A percentile compares a stretch with the other conserved stretches of the same genome.
Conservation (phyloP, 2,797 vertebrate genomes). For the Ctenopoma kingsleyae region DNA sequence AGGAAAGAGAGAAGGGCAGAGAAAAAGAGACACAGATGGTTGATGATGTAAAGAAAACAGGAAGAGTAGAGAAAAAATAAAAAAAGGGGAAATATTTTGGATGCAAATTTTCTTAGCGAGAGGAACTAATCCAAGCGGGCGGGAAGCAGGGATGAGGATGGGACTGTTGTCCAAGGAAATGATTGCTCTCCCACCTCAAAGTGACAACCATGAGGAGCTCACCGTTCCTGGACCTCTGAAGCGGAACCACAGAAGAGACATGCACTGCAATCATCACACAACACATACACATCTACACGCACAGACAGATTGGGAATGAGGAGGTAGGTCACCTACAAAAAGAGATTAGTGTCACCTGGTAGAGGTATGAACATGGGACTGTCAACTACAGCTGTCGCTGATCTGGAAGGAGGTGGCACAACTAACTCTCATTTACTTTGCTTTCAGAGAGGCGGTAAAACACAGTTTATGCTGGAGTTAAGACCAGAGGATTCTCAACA, state of each 20-base stretch:
- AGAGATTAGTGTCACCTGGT: conserved; percentile 80
- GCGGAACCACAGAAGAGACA: conserved; percentile 79
- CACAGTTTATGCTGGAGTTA: conserved; percentile 2
- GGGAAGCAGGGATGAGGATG: conserved; percentile 77
- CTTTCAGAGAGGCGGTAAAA: conserved; percentile 29
- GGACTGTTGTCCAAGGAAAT: conserved; percentile 80
- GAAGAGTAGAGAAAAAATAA: conserved; percentile 54
- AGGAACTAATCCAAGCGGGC: conserved; percentile 83
- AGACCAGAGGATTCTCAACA: conserved; percentile 17
- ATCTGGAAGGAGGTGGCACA: conserved; percentile 53
- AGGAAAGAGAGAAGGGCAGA: conserved; percentile 50
- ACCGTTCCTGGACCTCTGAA: conserved; percentile 76
- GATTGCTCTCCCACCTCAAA: conserved; percentile 82
- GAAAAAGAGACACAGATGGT: conserved; percentile 49
- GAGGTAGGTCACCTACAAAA: conserved; percentile 79
- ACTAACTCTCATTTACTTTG: conserved; percentile 38
- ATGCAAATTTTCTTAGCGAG: conserved; percentile 79
- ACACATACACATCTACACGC: conserved; percentile 39
- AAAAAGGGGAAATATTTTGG: conserved; percentile 67
- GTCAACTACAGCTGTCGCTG: conserved; percentile 70
- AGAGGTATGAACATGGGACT: conserved; percentile 69
- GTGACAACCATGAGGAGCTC: conserved; percentile 86
- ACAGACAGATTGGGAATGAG: conserved; percentile 59
- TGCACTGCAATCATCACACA: conserved; percentile 58
- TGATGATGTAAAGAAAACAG: conserved; percentile 50